Conservation (phyloP, 2,888 invertebrate species). For the Hydraecia micacea region DNA sequence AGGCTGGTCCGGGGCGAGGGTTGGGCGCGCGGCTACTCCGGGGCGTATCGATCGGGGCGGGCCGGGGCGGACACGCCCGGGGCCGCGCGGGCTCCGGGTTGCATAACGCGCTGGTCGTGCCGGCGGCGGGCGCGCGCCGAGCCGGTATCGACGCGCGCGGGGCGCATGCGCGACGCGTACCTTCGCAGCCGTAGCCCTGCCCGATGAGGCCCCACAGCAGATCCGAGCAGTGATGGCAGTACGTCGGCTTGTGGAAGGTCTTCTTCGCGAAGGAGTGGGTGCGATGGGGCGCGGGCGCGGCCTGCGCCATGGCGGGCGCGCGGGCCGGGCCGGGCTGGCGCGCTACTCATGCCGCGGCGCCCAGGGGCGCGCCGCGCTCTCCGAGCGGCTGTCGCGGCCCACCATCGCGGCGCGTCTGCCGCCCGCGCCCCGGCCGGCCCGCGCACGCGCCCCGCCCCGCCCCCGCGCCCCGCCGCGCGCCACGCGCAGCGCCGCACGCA, state of each 20-base stretch:
- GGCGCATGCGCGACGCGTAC: conserved; percentile 92
- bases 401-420: conserved; percentile 90
- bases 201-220: conserved; percentile 99
- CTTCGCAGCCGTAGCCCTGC: conserved; percentile 99
- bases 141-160: conserved; percentile 85
- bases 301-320: conserved; percentile 90
- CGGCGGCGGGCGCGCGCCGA: conserved; percentile 77
- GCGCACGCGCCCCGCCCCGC: conserved; percentile 74
- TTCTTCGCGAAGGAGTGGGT: conserved; percentile 99
- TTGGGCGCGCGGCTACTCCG: conserved; percentile 52
- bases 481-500: conserved; percentile 72
- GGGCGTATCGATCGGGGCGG: conserved; percentile 62
- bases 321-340: conserved; percentile 89
- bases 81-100: conserved; percentile 82
- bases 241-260: conserved; percentile 99
- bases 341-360: conserved; percentile 90
- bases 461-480: conserved; percentile 65
- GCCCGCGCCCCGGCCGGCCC: conserved; percentile 79
- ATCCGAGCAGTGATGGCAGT: conserved; percentile 99
- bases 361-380: conserved; percentile 90
- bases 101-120: conserved; percentile 86
- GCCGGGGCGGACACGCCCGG: conserved; percentile 83
- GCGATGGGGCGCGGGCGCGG: conserved; percentile 91
- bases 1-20: conserved; percentile 49
- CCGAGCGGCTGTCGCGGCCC: conserved; percentile 91